Evolutionary conservation across 1,140 invertebrate genomes (phyloP).

Genomic region (Muscidifurax raptorellus): DNA sequence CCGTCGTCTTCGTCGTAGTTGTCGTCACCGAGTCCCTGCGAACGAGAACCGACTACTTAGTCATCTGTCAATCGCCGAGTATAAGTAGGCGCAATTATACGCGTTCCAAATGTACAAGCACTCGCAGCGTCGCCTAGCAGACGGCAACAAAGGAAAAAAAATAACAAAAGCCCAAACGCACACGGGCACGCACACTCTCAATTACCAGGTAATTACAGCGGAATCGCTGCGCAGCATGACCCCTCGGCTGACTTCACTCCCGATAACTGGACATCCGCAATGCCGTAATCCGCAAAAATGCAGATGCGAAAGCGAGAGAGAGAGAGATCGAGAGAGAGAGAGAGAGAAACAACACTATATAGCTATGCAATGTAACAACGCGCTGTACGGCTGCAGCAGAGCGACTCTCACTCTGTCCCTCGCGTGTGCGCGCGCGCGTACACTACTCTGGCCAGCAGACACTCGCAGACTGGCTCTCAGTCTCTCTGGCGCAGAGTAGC

Average conservation of each 20-base stretch:
- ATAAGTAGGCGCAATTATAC: too few relatives aligned
- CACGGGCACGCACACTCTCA: not conserved
- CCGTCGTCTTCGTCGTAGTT: not conserved
- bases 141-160: not conserved
- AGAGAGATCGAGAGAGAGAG: not conserved
- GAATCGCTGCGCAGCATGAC: slow-evolving; percentile 20
- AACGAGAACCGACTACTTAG: not conserved
- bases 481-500: not conserved
- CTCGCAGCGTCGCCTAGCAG: not conserved
- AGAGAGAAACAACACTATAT: not conserved
- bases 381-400: not conserved
- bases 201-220: slow-evolving; percentile 10
- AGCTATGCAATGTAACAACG: too few relatives aligned
- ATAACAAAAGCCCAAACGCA: not conserved
- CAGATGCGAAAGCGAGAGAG: slow-evolving; percentile 1
- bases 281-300: slow-evolving; percentile 40
- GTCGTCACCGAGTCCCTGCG: not conserved
- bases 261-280: slow-evolving; percentile 39
- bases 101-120: not conserved
- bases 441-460: slow-evolving; percentile 28
- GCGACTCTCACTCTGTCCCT: not conserved
- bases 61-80: not conserved
- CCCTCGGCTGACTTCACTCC: slow-evolving; percentile 29
- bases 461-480: slow-evolving; percentile 31
- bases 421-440: slow-evolving; percentile 3